Evolutionary conservation across 2,888 invertebrate genomes (phyloP).

Genomic region (Xestobium rufovillosum): DNA sequence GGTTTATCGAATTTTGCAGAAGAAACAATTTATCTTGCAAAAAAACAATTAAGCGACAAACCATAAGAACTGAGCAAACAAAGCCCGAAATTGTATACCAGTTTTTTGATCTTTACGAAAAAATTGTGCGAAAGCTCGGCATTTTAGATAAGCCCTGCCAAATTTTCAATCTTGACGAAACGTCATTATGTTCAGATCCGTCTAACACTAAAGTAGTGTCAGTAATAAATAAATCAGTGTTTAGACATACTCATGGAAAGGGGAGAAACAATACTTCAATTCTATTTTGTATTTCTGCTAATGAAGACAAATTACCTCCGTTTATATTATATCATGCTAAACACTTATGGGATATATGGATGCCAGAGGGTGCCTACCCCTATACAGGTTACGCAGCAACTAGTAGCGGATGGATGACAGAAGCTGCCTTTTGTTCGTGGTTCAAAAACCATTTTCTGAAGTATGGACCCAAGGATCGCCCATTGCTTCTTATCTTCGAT

Average conservation of each 20-base stretch:
- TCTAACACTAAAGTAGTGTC: slow-evolving; percentile 9
- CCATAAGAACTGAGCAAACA: slow-evolving; percentile 9
- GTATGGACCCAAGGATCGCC: no score
- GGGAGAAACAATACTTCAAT: no score
- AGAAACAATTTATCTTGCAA: slow-evolving; percentile 10
- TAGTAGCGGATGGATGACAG: slow-evolving; percentile 14
- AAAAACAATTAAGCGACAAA: slow-evolving; percentile 10
- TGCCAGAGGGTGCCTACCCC: slow-evolving; percentile 14
- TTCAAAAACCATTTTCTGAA: no score
- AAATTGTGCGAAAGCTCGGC: slow-evolving; percentile 1
- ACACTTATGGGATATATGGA: slow-evolving; percentile 15
- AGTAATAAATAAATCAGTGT: slow-evolving; percentile 6
- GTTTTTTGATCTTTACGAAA: no score
- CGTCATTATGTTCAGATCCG: slow-evolving; percentile 9
- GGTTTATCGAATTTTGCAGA: slow-evolving; percentile 11
- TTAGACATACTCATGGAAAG: slow-evolving; percentile 8
- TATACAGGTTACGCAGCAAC: slow-evolving; percentile 13
- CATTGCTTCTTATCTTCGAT: no score
- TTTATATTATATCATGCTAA: slow-evolving; percentile 14
- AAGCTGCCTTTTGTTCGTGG: slow-evolving; percentile 7
- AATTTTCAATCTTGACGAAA: slow-evolving; percentile 10
- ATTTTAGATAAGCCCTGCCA: slow-evolving; percentile 3
- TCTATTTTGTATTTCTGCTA: slow-evolving; percentile 13
- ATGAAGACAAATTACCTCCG: no score
- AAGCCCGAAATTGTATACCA: slow-evolving; percentile 10